Evolutionary conservation across 2,113 vertebrate genomes (phyloP).

Genomic region (Corythornis cristatus): DNA sequence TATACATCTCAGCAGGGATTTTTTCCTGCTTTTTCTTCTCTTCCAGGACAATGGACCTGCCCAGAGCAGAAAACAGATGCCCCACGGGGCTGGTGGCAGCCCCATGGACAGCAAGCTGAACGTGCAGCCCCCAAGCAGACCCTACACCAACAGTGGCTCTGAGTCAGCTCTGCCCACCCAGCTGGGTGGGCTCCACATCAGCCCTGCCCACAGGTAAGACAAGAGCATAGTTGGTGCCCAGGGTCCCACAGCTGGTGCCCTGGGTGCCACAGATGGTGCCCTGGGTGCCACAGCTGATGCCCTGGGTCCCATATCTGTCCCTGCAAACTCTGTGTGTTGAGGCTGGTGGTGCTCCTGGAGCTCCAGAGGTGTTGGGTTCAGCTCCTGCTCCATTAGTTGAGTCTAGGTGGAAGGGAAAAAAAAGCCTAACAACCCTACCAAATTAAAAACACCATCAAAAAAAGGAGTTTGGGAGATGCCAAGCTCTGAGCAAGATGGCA

Average conservation of each 20-base stretch:
- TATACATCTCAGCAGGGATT: background rate
- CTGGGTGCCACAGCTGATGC: background rate
- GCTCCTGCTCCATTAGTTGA: background rate
- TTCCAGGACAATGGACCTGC: slow-evolving; percentile 84
- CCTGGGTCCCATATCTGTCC: background rate
- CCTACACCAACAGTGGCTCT: slow-evolving; percentile 74
- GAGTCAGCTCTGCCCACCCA: slow-evolving; percentile 82
- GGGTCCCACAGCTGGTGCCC: background rate
- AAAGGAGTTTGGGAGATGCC: background rate
- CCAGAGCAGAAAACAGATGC: slow-evolving; percentile 71
- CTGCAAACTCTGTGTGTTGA: rapidly evolving
- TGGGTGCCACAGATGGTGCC: background rate
- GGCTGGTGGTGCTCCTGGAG: background rate
- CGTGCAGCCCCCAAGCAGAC: slow-evolving; percentile 77
- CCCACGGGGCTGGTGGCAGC: slow-evolving; percentile 67
- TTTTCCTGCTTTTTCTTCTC: background rate
- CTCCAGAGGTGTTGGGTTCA: background rate
- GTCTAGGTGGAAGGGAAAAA: no score
- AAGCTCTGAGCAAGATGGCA: background rate
- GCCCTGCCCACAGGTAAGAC: slow-evolving; percentile 83
- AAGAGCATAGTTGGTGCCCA: rapidly evolving
- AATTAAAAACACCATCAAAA: background rate
- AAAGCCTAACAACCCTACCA: background rate
- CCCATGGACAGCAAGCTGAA: slow-evolving; percentile 78
- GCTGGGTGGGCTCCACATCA: slow-evolving; percentile 85